Evolutionary conservation across 2,113 vertebrate species (phyloP).

Genomic region (Spilogale gracilis): DNA sequence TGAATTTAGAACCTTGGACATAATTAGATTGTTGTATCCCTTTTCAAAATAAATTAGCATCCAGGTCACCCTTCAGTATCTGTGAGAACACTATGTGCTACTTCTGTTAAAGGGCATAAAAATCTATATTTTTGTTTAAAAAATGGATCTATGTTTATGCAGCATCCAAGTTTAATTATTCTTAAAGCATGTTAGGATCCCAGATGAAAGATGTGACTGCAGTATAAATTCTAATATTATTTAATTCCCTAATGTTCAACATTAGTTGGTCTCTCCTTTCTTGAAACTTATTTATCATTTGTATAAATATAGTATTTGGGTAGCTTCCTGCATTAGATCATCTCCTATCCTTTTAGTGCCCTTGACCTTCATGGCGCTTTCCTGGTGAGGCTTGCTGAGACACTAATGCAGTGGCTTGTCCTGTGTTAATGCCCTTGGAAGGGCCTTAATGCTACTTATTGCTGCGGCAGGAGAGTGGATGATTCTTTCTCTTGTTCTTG

Average conservation of each 20-base stretch:
- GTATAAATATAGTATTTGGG: slow-evolving; percentile 68
- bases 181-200: slow-evolving; percentile 54
- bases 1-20: slow-evolving; percentile 34
- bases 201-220: slow-evolving; percentile 50
- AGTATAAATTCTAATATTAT: slow-evolving; percentile 55
- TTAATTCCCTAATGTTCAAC: slow-evolving; percentile 60
- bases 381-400: slow-evolving; percentile 14
- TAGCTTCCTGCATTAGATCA: slow-evolving; percentile 77
- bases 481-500: slow-evolving; percentile 31
- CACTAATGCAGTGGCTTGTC: slow-evolving; percentile 13
- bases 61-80: slow-evolving; percentile 2
- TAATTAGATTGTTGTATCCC: neutral
- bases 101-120: slow-evolving; percentile 35
- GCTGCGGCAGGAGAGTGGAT: neutral
- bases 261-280: slow-evolving; percentile 70
- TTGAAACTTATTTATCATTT: slow-evolving; percentile 70
- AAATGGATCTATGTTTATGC: slow-evolving; percentile 11
- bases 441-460: slow-evolving; percentile 51
- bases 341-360: slow-evolving; percentile 63
- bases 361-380: slow-evolving; percentile 54
- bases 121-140: slow-evolving; percentile 27
- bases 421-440: neutral
- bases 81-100: neutral
- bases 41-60: slow-evolving; percentile 50
- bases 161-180: slow-evolving; percentile 63